Evolutionary conservation across 2,113 vertebrate genomes (phyloP).

Genomic region (Sminthopsis crassicaudata): DNA sequence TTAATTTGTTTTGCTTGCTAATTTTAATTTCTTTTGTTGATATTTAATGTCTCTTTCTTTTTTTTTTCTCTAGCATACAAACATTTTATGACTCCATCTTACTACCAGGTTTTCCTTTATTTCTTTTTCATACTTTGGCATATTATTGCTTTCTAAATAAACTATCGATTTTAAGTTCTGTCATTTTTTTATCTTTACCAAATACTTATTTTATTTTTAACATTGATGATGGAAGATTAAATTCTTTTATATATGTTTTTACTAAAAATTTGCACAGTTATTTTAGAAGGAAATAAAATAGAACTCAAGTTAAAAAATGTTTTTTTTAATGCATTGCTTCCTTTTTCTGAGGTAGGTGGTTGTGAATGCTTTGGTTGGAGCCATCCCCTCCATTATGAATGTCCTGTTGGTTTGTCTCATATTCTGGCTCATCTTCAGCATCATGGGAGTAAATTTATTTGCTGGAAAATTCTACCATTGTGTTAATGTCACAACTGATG

Average conservation of each 20-base stretch:
- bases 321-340: slow-evolving; percentile 53
- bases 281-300: slow-evolving; percentile 42
- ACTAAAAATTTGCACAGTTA: slow-evolving; percentile 49
- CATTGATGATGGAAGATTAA: slow-evolving; percentile 37
- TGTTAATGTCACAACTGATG: slow-evolving; percentile 84
- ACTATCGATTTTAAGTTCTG: slow-evolving; percentile 66
- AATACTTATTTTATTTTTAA: slow-evolving; percentile 41
- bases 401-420: slow-evolving; percentile 98
- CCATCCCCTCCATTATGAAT: slow-evolving; percentile 99
- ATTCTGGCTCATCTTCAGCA: slow-evolving; percentile 99
- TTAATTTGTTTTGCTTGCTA: slow-evolving; percentile 64
- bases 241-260: slow-evolving; percentile 34
- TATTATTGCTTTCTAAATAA: slow-evolving; percentile 69
- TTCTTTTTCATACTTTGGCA: slow-evolving; percentile 71
- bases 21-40: slow-evolving; percentile 83
- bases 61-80: slow-evolving; percentile 89
- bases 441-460: slow-evolving; percentile 98
- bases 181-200: slow-evolving; percentile 52
- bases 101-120: slow-evolving; percentile 91
- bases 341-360: slow-evolving; percentile 89
- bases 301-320: slow-evolving; percentile 23
- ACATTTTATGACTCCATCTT: slow-evolving; percentile 89
- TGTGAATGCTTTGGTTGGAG: slow-evolving; percentile 96
- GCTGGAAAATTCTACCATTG: slow-evolving; percentile 94
- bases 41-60: slow-evolving; percentile 84